Evolutionary conservation across 2,797 vertebrate genomes (phyloP).

Genomic region (Notolabrus celidotus): DNA sequence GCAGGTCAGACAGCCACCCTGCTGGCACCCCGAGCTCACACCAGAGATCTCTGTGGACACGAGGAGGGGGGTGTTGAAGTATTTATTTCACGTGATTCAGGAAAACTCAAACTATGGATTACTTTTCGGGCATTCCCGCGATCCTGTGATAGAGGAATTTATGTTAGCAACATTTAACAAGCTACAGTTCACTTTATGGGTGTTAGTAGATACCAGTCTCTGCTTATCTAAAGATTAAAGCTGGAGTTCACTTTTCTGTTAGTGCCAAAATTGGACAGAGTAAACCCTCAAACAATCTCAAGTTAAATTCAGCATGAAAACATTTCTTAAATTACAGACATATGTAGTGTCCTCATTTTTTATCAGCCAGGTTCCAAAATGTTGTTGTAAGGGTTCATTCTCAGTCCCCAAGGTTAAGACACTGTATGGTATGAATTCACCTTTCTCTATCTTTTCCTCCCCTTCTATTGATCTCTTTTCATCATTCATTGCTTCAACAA

Average conservation of each 20-base stretch:
- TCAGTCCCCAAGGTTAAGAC: too few species aligned
- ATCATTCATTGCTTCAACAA: too few species aligned
- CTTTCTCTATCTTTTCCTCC: too few species aligned
- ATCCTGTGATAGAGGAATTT: not conserved
- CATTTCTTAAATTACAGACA: constrained; percentile 2
- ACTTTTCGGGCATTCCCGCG: too few species aligned
- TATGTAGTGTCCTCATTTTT: too few species aligned
- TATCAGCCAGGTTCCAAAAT: too few species aligned
- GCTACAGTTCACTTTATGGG: not conserved
- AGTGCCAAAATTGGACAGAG: constrained; percentile 1
- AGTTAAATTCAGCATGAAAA: constrained; percentile 7
- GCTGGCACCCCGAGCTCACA: constrained; percentile 94
- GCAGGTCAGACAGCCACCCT: constrained; percentile 97
- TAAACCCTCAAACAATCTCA: constrained; percentile 4
- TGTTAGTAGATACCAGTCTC: not conserved
- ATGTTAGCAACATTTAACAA: not conserved
- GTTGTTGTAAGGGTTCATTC: too few species aligned
- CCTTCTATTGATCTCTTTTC: too few species aligned
- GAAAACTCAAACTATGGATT: not conserved
- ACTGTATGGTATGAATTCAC: too few species aligned
- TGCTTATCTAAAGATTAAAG: constrained; percentile 2
- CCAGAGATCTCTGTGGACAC: constrained; percentile 88
- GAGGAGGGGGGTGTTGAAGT: not conserved
- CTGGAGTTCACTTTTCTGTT: constrained; percentile 14
- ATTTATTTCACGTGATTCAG: not conserved